These are phyloP conservation scores for Muraenolepis orangiensis DNA, from an alignment of 2,797 vertebrate genomes.

Conservation along the genomic window DNA sequence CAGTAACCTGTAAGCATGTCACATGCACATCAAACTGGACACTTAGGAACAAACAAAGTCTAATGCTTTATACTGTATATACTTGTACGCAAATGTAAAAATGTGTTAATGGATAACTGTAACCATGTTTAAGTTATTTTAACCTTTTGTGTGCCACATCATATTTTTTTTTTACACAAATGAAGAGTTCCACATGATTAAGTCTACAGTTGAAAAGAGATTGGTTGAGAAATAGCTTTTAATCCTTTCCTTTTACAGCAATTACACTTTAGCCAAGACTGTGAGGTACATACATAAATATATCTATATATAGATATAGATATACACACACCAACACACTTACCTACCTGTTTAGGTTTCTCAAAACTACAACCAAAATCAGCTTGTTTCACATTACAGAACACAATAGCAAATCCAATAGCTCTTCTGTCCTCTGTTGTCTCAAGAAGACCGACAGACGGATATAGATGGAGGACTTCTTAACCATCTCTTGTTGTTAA, in stretches of 20 bases:
- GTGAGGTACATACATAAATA: too few species aligned
- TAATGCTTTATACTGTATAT: not conserved
- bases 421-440: not conserved
- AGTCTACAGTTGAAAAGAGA: not conserved
- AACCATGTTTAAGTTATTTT: not conserved
- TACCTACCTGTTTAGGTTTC: not conserved
- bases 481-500: conserved; percentile 67
- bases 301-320: not conserved
- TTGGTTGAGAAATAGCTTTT: too few species aligned
- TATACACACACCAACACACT: not conserved
- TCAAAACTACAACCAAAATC: not conserved
- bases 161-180: not conserved
- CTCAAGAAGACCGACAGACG: not conserved
- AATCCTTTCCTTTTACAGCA: not conserved
- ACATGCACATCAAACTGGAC: not conserved
- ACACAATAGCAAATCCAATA: not conserved
- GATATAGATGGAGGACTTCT: conserved; percentile 19
- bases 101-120: not conserved
- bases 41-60: too few species aligned
- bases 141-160: not conserved
- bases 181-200: not conserved
- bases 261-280: not conserved
- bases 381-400: not conserved
- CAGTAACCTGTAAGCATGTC: not conserved
- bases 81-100: not conserved